phyloP scores from a whole-genome alignment of 1,140 invertebrate genomes.

The Drosophila parvula region DNA sequence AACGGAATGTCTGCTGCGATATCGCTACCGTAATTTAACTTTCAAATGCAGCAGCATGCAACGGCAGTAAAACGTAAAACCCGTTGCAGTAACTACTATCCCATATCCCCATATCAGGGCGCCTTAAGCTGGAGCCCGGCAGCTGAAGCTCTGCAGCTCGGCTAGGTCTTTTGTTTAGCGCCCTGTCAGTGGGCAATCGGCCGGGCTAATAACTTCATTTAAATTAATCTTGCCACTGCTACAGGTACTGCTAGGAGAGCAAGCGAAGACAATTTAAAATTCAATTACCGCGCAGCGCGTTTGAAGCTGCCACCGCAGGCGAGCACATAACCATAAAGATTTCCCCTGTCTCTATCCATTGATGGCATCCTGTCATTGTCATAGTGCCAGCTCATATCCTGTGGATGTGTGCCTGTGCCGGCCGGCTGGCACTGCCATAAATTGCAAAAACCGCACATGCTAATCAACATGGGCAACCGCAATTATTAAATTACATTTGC shows the following conservation, averaged over 20 bases:
- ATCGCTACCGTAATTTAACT: conserved; percentile 67
- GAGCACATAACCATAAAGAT: conserved; percentile 52
- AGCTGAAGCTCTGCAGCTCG: conserved; percentile 9
- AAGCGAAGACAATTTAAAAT: conserved; percentile 70
- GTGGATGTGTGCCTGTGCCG: conserved; percentile 43
- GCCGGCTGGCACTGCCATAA: conserved; percentile 31
- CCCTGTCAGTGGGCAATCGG: conserved; percentile 60
- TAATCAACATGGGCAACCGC: conserved; percentile 76
- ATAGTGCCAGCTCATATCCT: conserved; percentile 70
- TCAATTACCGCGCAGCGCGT: conserved; percentile 67
- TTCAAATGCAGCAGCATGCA: conserved; percentile 63
- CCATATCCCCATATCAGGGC: conserved; percentile 49
- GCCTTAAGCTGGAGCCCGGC: conserved; percentile 14
- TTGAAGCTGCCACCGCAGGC: conserved; percentile 68
- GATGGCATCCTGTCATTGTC: conserved; percentile 62
- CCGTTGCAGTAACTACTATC: conserved; percentile 40
- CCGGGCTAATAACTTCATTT: conserved; percentile 76
- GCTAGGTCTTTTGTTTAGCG: conserved; percentile 65
- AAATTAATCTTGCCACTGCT: conserved; percentile 65
- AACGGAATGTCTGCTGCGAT: conserved; percentile 63
- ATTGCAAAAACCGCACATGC: conserved; percentile 78
- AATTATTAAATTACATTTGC: conserved; percentile 81
- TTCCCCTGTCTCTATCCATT: conserved; percentile 29
- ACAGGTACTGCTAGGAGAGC: neutral
- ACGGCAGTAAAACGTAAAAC: conserved; percentile 39